Conservation (phyloP, 2,888 invertebrate species). For the Pomacea canaliculata region DNA sequence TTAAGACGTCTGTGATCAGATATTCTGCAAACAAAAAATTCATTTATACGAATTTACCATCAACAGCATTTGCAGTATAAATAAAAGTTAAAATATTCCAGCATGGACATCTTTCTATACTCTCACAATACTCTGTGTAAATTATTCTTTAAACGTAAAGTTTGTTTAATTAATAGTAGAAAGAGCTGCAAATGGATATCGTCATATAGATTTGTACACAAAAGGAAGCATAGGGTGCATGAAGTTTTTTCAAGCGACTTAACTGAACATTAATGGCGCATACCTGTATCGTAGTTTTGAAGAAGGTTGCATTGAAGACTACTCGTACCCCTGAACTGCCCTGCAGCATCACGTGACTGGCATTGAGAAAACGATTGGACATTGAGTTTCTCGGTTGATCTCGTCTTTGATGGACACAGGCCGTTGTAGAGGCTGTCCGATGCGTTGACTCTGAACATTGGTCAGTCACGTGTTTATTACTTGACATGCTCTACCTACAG, state of each 20-base stretch:
- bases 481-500: too few species aligned
- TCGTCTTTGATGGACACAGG: constrained; percentile 28
- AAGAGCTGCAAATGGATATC: too few species aligned
- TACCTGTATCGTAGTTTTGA: constrained; percentile 27
- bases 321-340: constrained; percentile 1
- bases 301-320: constrained; percentile 27
- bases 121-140: too few species aligned
- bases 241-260: too few species aligned
- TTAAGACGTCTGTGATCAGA: constrained; percentile 26
- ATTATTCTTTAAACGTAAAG: too few species aligned
- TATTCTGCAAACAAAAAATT: constrained; percentile 6
- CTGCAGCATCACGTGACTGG: constrained; percentile 15
- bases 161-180: too few species aligned
- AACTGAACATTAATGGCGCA: background rate
- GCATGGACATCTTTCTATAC: too few species aligned
- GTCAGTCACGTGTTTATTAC: background rate
- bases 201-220: too few species aligned
- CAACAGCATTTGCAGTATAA: too few species aligned
- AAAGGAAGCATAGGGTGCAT: too few species aligned
- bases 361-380: constrained; percentile 24
- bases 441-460: constrained; percentile 19
- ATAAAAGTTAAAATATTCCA: too few species aligned
- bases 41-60: too few species aligned
- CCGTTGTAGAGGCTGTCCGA: constrained; percentile 41
- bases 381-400: background rate